Conservation (phyloP, 2,797 vertebrate genomes). For the Mus spretus region DNA sequence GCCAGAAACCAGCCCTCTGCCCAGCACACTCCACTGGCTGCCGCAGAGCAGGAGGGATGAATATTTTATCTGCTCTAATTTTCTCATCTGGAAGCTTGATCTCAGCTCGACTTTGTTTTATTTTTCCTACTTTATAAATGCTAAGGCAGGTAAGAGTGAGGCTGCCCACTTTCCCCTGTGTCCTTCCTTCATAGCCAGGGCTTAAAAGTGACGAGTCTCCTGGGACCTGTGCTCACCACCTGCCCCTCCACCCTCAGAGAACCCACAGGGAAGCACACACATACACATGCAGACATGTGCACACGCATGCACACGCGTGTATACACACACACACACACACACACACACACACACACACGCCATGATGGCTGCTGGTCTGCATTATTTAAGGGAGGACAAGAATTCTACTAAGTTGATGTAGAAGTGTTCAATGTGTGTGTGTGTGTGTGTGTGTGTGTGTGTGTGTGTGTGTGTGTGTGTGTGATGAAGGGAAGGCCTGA, state of each 20-base stretch:
- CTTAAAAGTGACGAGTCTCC: neutral
- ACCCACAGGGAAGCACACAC: accelerated
- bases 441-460: neutral
- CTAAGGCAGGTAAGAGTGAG: constrained; percentile 76
- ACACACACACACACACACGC: too few relatives aligned
- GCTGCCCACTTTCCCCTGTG: constrained; percentile 61
- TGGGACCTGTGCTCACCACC: neutral
- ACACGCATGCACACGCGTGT: too few relatives aligned
- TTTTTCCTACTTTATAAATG: constrained; percentile 86
- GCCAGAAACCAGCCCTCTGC: constrained; percentile 71
- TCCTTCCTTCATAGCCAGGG: constrained; percentile 77
- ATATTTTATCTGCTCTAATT: constrained; percentile 89
- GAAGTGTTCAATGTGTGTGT: neutral
- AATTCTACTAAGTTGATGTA: accelerated
- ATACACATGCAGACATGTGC: too few relatives aligned
- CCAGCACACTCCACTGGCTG: constrained; percentile 61
- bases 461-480: too few relatives aligned
- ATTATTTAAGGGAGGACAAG: neutral
- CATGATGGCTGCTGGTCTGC: accelerated
- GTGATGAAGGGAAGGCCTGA: neutral
- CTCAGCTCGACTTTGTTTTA: constrained; percentile 83
- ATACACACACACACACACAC: too few relatives aligned
- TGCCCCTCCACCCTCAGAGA: neutral
- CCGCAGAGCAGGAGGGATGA: constrained; percentile 83
- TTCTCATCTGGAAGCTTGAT: constrained; percentile 83